These are phyloP conservation scores for Onchidella celtica DNA, from an alignment of 2,888 invertebrate species.

Conservation along the genomic window DNA sequence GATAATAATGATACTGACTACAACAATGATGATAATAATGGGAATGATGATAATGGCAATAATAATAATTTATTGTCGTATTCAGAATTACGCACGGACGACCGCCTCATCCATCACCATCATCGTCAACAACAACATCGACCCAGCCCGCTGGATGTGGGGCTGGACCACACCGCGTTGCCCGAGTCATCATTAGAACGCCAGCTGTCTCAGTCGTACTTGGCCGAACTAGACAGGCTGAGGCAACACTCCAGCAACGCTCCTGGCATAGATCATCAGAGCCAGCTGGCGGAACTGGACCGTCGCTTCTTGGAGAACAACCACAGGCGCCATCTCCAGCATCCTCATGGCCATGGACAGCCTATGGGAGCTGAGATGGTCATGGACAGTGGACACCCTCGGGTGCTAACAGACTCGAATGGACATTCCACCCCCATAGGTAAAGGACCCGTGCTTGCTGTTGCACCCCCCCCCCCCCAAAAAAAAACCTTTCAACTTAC, in stretches of 20 bases:
- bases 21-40: too few species aligned
- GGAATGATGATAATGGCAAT: too few species aligned
- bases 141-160: conserved; percentile 44
- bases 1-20: too few species aligned
- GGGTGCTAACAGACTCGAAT: conserved; percentile 31
- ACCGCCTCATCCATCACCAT: conserved; percentile 48
- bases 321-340: conserved; percentile 14
- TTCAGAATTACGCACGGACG: conserved; percentile 50
- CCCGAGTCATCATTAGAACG: conserved; percentile 50
- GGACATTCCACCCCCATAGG: conserved; percentile 39
- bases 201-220: conserved; percentile 49
- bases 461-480: too few species aligned
- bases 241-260: conserved; percentile 15
- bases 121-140: conserved; percentile 43
- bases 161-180: conserved; percentile 39
- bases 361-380: not conserved
- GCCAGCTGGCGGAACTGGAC: conserved; percentile 21
- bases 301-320: conserved; percentile 23
- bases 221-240: conserved; percentile 48
- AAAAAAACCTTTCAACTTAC: too few species aligned
- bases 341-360: conserved; percentile 12
- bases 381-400: not conserved
- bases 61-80: too few species aligned
- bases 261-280: conserved; percentile 10
- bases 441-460: too few species aligned